phyloP scores from a whole-genome alignment of 2,113 vertebrate species.

The Myiopsitta monachus region DNA sequence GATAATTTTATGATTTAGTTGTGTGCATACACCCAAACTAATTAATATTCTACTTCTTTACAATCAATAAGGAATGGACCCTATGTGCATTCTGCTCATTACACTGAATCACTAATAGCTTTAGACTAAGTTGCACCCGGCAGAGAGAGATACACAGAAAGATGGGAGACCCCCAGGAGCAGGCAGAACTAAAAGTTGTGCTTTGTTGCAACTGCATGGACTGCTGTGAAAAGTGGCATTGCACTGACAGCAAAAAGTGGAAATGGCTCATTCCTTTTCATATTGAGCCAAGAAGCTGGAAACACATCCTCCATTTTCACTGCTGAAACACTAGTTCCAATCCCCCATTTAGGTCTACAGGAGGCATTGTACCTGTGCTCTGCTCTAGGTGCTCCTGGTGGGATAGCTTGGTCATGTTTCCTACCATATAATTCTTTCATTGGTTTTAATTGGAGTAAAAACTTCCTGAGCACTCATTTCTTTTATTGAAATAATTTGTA shows the following conservation, averaged over 20 bases:
- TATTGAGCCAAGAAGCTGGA: neutral
- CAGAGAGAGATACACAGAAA: neutral
- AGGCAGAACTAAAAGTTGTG: neutral
- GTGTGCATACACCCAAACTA: neutral
- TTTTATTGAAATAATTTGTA: neutral
- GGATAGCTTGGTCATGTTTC: neutral
- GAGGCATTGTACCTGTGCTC: neutral
- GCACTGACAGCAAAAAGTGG: neutral
- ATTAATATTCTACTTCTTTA: neutral
- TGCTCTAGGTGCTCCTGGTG: rapidly evolving
- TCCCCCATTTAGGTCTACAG: neutral
- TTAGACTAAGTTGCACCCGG: neutral
- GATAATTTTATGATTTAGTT: neutral
- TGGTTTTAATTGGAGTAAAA: neutral
- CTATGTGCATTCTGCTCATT: neutral
- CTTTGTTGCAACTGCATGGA: neutral
- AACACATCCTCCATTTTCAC: neutral
- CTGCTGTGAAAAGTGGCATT: neutral
- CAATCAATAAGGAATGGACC: neutral
- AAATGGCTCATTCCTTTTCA: neutral
- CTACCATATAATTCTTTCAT: neutral
- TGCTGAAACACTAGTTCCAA: neutral
- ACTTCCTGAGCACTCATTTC: neutral
- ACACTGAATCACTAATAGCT: neutral
- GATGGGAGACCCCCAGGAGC: neutral